phyloP scores from a whole-genome alignment of 2,888 invertebrate genomes.

The Hemithea aestivaria region DNA sequence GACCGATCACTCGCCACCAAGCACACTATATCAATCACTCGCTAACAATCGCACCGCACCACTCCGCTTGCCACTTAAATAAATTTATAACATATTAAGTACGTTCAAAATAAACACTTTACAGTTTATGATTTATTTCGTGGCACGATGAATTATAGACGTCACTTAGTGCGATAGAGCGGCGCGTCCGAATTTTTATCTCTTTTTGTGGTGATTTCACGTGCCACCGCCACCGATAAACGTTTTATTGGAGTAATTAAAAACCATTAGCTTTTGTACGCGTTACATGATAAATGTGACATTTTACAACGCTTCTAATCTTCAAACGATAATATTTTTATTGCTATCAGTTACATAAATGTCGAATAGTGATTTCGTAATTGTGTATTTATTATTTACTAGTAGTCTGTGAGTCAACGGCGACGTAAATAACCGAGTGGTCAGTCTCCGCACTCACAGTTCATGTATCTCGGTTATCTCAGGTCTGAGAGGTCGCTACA shows the following conservation, averaged over 20 bases:
- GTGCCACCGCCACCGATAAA: constrained; percentile 69
- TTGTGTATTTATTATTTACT: constrained; percentile 16
- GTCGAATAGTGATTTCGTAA: constrained; percentile 45
- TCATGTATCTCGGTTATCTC: constrained; percentile 54
- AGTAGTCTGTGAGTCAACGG: constrained; percentile 41
- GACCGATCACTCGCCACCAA: constrained; percentile 58
- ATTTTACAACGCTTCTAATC: constrained; percentile 53
- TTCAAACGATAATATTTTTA: constrained; percentile 48
- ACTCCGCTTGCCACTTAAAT: constrained; percentile 70
- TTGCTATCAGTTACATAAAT: constrained; percentile 41
- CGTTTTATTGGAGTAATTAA: constrained; percentile 76
- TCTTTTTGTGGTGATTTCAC: constrained; percentile 64
- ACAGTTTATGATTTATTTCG: constrained; percentile 76
- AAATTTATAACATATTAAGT: constrained; percentile 79
- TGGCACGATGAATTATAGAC: constrained; percentile 71
- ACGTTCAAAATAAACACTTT: constrained; percentile 77
- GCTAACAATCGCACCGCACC: constrained; percentile 61
- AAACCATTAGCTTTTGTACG: constrained; percentile 63
- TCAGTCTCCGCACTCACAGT: constrained; percentile 63
- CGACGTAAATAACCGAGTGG: constrained; percentile 53
- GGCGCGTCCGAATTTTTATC: constrained; percentile 58
- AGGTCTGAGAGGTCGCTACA: constrained; percentile 53
- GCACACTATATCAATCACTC: constrained; percentile 74
- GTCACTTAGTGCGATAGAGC: constrained; percentile 60
- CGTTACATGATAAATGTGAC: constrained; percentile 66